Percentiles rank a stretch among this genome's conserved stretches.
Conservation (phyloP, 2,113 vertebrate genomes). For the Microtus ochrogaster region DNA sequence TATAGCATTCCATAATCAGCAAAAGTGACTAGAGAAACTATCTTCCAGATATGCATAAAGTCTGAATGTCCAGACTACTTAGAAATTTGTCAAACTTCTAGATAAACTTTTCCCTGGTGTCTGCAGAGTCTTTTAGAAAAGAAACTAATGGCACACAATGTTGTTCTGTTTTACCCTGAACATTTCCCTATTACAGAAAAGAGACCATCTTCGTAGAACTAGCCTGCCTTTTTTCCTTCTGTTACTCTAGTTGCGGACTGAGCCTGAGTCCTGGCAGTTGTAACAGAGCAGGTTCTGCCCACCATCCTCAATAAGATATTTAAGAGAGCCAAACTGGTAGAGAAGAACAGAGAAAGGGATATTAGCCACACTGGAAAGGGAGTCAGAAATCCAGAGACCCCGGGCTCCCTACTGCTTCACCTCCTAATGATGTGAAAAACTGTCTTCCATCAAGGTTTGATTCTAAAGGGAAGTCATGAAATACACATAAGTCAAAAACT, state of each 20-base stretch:
- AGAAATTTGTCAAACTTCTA: neutral
- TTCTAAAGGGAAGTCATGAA: neutral
- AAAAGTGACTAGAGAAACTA: neutral
- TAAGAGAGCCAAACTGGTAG: neutral
- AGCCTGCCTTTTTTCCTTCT: too few relatives aligned
- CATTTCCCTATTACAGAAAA: neutral
- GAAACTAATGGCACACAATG: neutral
- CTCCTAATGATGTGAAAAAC: neutral
- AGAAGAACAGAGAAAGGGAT: neutral
- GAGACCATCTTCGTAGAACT: neutral
- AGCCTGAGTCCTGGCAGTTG: neutral
- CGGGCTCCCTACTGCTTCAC: neutral
- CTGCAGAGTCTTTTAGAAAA: constrained; percentile 10
- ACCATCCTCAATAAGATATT: neutral
- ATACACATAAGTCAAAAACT: neutral
- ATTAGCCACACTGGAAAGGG: neutral
- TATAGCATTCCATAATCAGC: neutral
- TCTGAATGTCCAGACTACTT: constrained; percentile 15
- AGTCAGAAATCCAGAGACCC: neutral
- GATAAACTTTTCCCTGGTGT: neutral
- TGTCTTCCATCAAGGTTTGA: neutral
- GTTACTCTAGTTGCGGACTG: too few relatives aligned
- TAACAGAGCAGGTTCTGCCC: too few relatives aligned
- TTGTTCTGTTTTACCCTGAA: neutral
- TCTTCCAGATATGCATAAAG: neutral